Conservation (phyloP, 2,888 invertebrate genomes). For the Piscicola geometra region DNA sequence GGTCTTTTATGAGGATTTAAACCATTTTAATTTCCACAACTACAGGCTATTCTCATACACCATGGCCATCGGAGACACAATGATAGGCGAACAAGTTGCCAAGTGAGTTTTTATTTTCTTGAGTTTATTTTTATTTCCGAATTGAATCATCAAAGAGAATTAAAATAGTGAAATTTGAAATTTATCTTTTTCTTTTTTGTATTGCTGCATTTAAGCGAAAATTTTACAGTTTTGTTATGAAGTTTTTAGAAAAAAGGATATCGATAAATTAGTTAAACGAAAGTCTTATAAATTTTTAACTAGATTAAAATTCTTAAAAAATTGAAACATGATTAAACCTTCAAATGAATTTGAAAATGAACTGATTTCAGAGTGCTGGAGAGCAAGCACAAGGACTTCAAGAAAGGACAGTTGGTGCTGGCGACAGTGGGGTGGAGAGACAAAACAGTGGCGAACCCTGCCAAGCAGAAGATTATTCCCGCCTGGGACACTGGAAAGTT, state of each 20-base stretch:
- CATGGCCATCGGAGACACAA: slow-evolving; percentile 62
- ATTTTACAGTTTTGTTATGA: no score
- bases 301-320: no score
- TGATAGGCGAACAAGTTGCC: slow-evolving; percentile 70
- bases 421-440: slow-evolving; percentile 66
- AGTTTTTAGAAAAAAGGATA: no score
- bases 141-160: no score
- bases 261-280: no score
- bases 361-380: slow-evolving; percentile 65
- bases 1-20: no score
- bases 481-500: slow-evolving; percentile 55
- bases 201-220: no score
- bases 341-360: background rate
- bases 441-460: slow-evolving; percentile 40
- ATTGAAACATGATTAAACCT: background rate
- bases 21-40: no score
- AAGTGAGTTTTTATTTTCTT: slow-evolving; percentile 58
- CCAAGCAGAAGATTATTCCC: slow-evolving; percentile 9
- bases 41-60: slow-evolving; percentile 52
- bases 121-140: background rate
- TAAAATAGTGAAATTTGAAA: background rate
- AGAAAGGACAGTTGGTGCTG: slow-evolving; percentile 64
- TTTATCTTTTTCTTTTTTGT: background rate
- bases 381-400: slow-evolving; percentile 65
- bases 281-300: no score